A percentile compares a stretch with the other conserved stretches of the same genome.
Evolutionary conservation across 2,888 invertebrate genomes (phyloP).

Genomic region (Quadriops clusia): DNA sequence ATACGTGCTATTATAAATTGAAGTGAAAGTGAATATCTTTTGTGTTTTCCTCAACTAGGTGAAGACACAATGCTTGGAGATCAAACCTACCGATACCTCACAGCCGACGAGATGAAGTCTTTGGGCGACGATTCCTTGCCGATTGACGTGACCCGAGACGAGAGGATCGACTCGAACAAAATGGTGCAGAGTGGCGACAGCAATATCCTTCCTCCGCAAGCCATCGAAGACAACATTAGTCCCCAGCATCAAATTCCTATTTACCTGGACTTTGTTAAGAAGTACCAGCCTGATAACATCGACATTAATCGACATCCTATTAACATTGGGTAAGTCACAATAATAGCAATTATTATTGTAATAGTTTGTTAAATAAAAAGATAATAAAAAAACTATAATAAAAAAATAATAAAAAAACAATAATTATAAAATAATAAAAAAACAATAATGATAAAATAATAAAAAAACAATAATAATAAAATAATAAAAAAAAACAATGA

Average conservation of each 20-base stretch:
- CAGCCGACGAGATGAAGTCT: slow-evolving; percentile 92
- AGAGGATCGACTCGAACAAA: slow-evolving; percentile 62
- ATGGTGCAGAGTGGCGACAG: slow-evolving; percentile 41
- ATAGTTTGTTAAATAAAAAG: slow-evolving; percentile 5
- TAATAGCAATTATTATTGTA: slow-evolving; percentile 1
- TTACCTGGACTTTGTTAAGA: slow-evolving; percentile 38
- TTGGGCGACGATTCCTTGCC: slow-evolving; percentile 86
- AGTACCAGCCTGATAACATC: slow-evolving; percentile 46
- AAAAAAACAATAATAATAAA: too few species aligned
- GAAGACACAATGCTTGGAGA: slow-evolving; percentile 87
- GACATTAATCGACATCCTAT: slow-evolving; percentile 48
- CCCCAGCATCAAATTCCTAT: slow-evolving; percentile 47
- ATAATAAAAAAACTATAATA: slow-evolving; percentile 17
- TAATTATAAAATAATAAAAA: too few species aligned
- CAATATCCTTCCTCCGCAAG: slow-evolving; percentile 40
- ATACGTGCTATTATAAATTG: too few species aligned
- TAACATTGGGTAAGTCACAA: slow-evolving; percentile 47
- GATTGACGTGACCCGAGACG: slow-evolving; percentile 86
- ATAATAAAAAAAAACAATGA: too few species aligned
- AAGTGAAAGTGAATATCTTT: too few species aligned
- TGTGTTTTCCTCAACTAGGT: too few species aligned
- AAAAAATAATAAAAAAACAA: too few species aligned
- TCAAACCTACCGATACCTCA: slow-evolving; percentile 82
- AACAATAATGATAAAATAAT: too few species aligned
- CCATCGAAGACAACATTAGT: slow-evolving; percentile 50